Percentiles rank a stretch among this genome's conserved stretches.
Evolutionary conservation across 2,888 invertebrate species (phyloP).

Genomic region (Idaea straminata): DNA sequence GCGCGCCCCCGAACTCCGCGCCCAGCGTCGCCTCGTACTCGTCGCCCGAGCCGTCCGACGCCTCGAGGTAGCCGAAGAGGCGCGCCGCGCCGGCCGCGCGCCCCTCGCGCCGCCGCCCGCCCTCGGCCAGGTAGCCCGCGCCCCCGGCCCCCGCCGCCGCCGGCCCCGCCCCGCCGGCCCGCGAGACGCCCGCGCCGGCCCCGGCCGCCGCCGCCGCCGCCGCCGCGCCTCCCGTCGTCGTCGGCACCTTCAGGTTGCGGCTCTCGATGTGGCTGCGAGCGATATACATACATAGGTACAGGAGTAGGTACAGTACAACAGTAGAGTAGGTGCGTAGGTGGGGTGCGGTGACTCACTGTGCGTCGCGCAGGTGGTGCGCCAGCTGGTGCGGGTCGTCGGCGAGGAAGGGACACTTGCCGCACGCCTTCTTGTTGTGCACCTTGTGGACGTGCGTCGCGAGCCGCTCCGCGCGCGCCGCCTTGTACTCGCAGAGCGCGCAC

Average conservation of each 20-base stretch:
- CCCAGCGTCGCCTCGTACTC: constrained; percentile 62
- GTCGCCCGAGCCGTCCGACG: constrained; percentile 84
- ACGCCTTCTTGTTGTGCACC: constrained; percentile 94
- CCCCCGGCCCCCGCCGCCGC: constrained; percentile 22
- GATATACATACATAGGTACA: background rate
- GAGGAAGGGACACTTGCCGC: constrained; percentile 92
- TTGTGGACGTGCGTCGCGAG: constrained; percentile 94
- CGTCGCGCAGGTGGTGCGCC: constrained; percentile 87
- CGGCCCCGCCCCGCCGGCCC: constrained; percentile 19
- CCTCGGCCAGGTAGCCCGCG: constrained; percentile 41
- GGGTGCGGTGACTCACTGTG: constrained; percentile 81
- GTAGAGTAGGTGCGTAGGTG: no score
- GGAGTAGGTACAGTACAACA: no score
- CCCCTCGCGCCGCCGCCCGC: constrained; percentile 40
- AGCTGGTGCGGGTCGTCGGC: constrained; percentile 91
- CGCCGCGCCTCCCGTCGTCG: constrained; percentile 52
- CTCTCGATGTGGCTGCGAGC: constrained; percentile 81
- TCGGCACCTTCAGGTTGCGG: constrained; percentile 79
- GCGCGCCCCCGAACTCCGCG: constrained; percentile 26
- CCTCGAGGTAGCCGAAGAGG: constrained; percentile 87
- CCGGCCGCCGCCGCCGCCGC: constrained; percentile 36
- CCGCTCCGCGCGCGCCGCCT: constrained; percentile 94
- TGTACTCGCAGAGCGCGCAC: constrained; percentile 94
- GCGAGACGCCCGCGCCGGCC: constrained; percentile 36
- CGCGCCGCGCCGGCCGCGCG: constrained; percentile 81